Conservation (phyloP, 1,140 invertebrate species). For the Mamestra configurata region DNA sequence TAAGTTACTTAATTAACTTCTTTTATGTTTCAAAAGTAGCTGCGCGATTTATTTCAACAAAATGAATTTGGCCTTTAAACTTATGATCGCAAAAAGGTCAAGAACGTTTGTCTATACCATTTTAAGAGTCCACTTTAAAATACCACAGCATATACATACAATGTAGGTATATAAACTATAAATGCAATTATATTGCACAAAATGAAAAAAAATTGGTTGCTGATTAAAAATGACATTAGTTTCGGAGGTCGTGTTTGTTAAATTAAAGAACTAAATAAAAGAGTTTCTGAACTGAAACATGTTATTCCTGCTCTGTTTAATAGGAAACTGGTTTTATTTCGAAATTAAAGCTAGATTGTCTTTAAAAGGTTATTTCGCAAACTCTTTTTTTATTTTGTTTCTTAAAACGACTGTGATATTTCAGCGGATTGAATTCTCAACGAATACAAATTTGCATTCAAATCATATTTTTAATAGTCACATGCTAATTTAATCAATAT, state of each 20-base stretch:
- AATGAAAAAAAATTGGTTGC: not conserved
- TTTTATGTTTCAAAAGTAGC: conserved; percentile 40
- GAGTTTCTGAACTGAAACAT: not conserved
- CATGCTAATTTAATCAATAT: not conserved
- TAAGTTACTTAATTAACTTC: conserved; percentile 34
- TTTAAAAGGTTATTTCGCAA: not conserved
- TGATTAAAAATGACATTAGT: conserved; percentile 15
- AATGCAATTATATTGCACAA: conserved; percentile 27
- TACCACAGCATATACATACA: conserved; percentile 51
- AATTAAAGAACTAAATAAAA: not conserved
- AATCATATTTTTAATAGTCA: not conserved
- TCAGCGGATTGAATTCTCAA: not conserved
- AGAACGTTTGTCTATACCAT: conserved; percentile 53
- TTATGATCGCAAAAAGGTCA: conserved; percentile 56
- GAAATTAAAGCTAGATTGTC: not conserved
- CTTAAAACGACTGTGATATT: not conserved
- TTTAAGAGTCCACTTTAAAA: conserved; percentile 55
- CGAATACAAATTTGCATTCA: conserved; percentile 11
- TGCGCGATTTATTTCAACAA: conserved; percentile 52
- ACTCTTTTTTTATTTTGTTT: not conserved
- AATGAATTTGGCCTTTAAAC: conserved; percentile 58
- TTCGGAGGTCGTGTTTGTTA: conserved; percentile 14
- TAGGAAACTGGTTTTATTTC: conserved; percentile 5
- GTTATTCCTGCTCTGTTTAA: not conserved
- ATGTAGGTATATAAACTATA: conserved; percentile 8